Evolutionary conservation across 2,113 vertebrate species (phyloP).

Genomic region (Lamprologus lemairii): DNA sequence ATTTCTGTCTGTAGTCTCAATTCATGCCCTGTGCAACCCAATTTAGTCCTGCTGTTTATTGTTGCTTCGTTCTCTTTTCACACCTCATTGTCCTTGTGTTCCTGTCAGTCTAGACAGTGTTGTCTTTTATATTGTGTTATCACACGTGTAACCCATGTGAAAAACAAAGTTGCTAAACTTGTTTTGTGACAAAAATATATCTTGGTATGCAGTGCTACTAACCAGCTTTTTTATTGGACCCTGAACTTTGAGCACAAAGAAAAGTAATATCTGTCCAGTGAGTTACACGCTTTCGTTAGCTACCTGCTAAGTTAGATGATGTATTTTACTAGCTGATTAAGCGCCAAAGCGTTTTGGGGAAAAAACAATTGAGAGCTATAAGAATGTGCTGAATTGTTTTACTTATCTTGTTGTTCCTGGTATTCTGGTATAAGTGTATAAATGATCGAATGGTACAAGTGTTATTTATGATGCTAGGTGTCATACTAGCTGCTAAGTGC

Average conservation of each 20-base stretch:
- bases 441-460: not conserved
- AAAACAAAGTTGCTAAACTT: not conserved
- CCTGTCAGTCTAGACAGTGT: not conserved
- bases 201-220: not conserved
- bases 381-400: not conserved
- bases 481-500: not conserved
- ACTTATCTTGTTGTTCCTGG: not conserved
- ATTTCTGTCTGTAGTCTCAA: not conserved
- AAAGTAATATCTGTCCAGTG: not conserved
- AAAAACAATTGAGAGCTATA: not conserved
- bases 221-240: not conserved
- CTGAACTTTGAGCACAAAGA: not conserved
- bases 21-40: not conserved
- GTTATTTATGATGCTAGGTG: not conserved
- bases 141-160: not conserved
- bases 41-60: not conserved
- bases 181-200: not conserved
- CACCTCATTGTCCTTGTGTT: not conserved
- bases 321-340: not conserved
- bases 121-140: not conserved
- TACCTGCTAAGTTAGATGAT: not conserved
- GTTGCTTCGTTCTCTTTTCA: not conserved
- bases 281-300: fast-evolving
- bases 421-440: not conserved
- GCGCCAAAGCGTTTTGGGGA: fast-evolving